A percentile compares a stretch with the other conserved stretches of the same genome.
Evolutionary conservation across 2,888 invertebrate genomes (phyloP).

Genomic region (Xestia ashworthii): DNA sequence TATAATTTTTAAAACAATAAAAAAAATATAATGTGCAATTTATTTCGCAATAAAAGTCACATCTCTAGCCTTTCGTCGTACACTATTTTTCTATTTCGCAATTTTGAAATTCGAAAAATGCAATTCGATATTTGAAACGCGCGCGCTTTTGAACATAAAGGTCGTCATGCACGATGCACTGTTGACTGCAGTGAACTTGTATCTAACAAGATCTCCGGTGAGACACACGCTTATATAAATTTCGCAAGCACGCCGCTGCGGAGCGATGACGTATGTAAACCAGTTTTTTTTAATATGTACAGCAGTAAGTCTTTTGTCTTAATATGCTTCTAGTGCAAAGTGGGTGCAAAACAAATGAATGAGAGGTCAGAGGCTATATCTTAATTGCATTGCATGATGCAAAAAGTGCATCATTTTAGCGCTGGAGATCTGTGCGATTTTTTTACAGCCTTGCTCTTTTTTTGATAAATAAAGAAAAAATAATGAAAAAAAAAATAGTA

Average conservation of each 20-base stretch:
- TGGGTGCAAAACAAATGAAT: conserved; percentile 29
- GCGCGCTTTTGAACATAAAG: conserved; percentile 62
- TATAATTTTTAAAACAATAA: conserved; percentile 3
- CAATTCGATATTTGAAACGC: conserved; percentile 44
- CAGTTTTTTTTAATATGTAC: conserved; percentile 51
- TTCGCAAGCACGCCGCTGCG: conserved; percentile 64
- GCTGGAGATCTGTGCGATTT: background rate
- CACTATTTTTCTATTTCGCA: conserved; percentile 12
- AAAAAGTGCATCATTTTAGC: conserved; percentile 9
- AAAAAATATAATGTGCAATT: background rate
- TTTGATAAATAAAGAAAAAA: background rate
- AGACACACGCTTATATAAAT: conserved; percentile 69
- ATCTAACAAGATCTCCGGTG: conserved; percentile 65
- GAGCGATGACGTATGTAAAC: conserved; percentile 58
- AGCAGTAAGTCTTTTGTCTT: conserved; percentile 45
- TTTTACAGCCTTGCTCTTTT: background rate
- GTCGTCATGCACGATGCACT: conserved; percentile 58
- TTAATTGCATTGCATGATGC: conserved; percentile 4
- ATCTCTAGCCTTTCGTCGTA: conserved; percentile 32
- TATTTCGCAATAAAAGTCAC: conserved; percentile 36
- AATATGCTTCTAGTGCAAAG: conserved; percentile 30
- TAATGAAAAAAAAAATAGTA: too few relatives aligned
- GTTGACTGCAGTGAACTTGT: conserved; percentile 53
- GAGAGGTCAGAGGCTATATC: conserved; percentile 30
- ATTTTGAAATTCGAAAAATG: conserved; percentile 9